These are phyloP conservation scores for Rafetus swinhoei DNA, from an alignment of 2,113 vertebrate genomes.

Conservation along the genomic window DNA sequence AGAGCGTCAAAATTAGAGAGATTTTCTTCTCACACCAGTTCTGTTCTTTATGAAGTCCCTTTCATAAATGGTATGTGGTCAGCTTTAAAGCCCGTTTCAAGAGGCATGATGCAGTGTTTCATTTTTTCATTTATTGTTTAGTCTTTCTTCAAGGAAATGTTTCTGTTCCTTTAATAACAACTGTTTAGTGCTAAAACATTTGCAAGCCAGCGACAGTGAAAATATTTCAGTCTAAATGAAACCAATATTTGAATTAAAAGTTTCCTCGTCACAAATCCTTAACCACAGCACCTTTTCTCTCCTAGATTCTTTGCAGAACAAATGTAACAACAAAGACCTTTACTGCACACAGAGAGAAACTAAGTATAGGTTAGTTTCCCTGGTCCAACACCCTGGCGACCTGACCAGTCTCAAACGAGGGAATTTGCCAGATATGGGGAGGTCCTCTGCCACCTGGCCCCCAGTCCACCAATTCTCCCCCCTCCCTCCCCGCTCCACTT, in stretches of 20 bases:
- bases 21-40: not conserved
- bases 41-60: not conserved
- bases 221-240: slow-evolving; percentile 15
- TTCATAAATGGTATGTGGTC: not conserved
- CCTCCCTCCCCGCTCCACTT: no score
- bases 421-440: no score
- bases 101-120: not conserved
- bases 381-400: no score
- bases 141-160: not conserved
- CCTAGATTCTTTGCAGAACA: not conserved
- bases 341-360: not conserved
- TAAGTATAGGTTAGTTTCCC: not conserved
- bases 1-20: not conserved
- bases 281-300: not conserved
- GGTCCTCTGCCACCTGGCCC: no score
- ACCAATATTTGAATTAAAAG: slow-evolving; percentile 17
- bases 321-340: not conserved
- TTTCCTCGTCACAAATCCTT: not conserved
- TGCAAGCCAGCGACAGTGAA: not conserved
- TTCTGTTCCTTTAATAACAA: slow-evolving; percentile 11
- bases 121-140: not conserved
- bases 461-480: no score
- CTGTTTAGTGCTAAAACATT: slow-evolving; percentile 22
- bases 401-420: no score
- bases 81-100: not conserved